Percentiles rank a stretch among this genome's conserved stretches.
These are phyloP conservation scores for Physella acuta DNA, from an alignment of 1,140 invertebrate species.

Conservation along the genomic window DNA sequence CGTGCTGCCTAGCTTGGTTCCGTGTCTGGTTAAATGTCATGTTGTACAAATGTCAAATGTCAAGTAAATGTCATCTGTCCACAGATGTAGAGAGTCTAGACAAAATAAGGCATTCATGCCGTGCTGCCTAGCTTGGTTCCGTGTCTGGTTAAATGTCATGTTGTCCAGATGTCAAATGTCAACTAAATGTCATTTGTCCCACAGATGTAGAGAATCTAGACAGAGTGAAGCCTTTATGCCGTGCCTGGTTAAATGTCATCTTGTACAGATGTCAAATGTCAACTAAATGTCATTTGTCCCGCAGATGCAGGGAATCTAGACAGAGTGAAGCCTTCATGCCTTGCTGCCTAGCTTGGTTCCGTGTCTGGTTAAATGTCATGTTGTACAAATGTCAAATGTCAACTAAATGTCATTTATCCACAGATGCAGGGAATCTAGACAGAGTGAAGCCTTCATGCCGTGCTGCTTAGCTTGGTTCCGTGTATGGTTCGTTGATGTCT, in stretches of 20 bases:
- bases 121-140: slow-evolving; percentile 40
- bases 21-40: slow-evolving; percentile 36
- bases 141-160: slow-evolving; percentile 34
- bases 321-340: slow-evolving; percentile 46
- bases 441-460: slow-evolving; percentile 45
- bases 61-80: too few relatives aligned
- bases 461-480: slow-evolving; percentile 40
- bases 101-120: too few relatives aligned
- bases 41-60: too few relatives aligned
- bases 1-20: slow-evolving; percentile 40
- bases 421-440: slow-evolving; percentile 44
- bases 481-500: slow-evolving; percentile 35
- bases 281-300: too few relatives aligned
- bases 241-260: too few relatives aligned
- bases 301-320: slow-evolving; percentile 45
- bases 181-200: too few relatives aligned
- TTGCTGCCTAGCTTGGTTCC: slow-evolving; percentile 38
- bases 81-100: slow-evolving; percentile 49
- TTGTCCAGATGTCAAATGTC: too few relatives aligned
- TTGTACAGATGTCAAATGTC: too few relatives aligned
- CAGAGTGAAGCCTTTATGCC: slow-evolving; percentile 46
- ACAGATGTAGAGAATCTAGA: slow-evolving; percentile 46
- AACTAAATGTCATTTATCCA: too few relatives aligned
- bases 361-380: slow-evolving; percentile 37
- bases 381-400: too few relatives aligned